Percentiles rank a stretch among this genome's conserved stretches.
Conservation (phyloP, 2,888 invertebrate species). For the Limnephilus marmoratus region DNA sequence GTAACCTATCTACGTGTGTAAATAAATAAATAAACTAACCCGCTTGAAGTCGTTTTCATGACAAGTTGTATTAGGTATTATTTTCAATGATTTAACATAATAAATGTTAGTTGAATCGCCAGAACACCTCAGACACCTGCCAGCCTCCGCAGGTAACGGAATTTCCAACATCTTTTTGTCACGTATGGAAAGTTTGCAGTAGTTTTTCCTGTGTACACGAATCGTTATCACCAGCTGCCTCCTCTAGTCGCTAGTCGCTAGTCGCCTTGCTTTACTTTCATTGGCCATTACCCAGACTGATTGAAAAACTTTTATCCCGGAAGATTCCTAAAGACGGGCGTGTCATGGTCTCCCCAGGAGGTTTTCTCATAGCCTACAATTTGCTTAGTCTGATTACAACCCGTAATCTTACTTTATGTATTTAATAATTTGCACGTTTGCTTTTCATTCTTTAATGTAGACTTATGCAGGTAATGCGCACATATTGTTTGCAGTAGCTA, state of each 20-base stretch:
- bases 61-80: too few species aligned
- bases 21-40: too few species aligned
- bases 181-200: constrained; percentile 51
- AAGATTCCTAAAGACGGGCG: constrained; percentile 13
- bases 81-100: too few species aligned
- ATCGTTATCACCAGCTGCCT: constrained; percentile 51
- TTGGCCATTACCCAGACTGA: constrained; percentile 44
- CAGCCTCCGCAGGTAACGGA: constrained; percentile 32
- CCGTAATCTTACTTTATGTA: not conserved
- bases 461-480: not conserved
- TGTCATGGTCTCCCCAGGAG: not conserved
- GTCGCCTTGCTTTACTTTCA: constrained; percentile 35
- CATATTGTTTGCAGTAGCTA: too few species aligned
- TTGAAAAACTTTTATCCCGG: constrained; percentile 49
- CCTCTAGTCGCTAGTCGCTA: not conserved
- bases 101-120: not conserved
- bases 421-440: not conserved
- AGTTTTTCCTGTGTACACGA: constrained; percentile 41
- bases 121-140: not conserved
- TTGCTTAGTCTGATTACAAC: not conserved
- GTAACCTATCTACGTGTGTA: too few species aligned
- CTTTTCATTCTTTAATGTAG: not conserved
- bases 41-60: too few species aligned
- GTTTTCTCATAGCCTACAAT: constrained; percentile 4
- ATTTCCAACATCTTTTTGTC: constrained; percentile 42